phyloP scores from a whole-genome alignment of 2,797 vertebrate species.

The Tokudaia muenninki region DNA sequence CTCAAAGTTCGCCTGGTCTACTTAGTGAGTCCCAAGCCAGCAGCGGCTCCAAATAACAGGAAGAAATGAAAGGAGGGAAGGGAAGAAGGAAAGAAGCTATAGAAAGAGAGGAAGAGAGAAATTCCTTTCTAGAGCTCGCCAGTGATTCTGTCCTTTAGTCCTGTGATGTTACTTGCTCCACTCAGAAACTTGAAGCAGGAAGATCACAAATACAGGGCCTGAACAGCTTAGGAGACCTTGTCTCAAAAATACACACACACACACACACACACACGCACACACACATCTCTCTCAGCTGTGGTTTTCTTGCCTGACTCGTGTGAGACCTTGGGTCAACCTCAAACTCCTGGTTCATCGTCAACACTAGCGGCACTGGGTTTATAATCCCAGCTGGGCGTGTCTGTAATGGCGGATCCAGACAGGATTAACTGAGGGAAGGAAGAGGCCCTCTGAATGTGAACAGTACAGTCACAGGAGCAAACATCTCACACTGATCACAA shows the following conservation, averaged over 20 bases:
- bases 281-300: background rate
- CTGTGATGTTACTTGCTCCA: background rate
- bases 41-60: background rate
- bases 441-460: background rate
- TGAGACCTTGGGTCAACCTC: background rate
- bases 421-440: background rate
- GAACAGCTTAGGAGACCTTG: background rate
- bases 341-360: background rate
- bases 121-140: background rate
- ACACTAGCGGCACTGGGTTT: background rate
- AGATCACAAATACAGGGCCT: background rate
- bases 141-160: background rate
- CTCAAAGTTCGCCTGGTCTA: background rate
- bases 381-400: background rate
- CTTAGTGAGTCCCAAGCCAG: background rate
- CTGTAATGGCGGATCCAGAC: background rate
- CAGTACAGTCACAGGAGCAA: no score
- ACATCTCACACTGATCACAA: background rate
- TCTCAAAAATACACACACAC: no score
- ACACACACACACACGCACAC: no score
- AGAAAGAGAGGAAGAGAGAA: background rate
- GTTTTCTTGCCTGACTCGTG: background rate
- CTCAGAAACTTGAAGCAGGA: background rate
- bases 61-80: background rate
- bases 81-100: no score